These are phyloP conservation scores for Phoenoteleia sp. DNA, from an alignment of 2,888 invertebrate genomes.

Conservation along the genomic window DNA sequence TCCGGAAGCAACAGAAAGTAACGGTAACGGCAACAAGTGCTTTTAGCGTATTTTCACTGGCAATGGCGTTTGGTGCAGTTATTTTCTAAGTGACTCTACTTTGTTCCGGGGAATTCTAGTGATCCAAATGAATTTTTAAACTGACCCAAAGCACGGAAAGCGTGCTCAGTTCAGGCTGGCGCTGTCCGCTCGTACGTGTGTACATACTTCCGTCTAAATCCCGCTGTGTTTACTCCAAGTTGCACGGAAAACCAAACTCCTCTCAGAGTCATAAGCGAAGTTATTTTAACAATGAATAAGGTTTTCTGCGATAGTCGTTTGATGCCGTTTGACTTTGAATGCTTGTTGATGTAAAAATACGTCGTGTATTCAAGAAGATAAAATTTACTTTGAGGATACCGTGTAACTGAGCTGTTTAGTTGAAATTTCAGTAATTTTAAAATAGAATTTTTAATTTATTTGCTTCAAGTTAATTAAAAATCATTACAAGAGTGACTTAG, in stretches of 20 bases:
- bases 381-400: too few species aligned
- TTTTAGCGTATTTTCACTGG: constrained; percentile 79
- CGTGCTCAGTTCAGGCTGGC: neutral
- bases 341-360: neutral
- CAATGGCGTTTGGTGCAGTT: constrained; percentile 58
- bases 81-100: constrained; percentile 58
- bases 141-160: constrained; percentile 29
- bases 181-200: neutral
- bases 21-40: constrained; percentile 83
- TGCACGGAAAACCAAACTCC: constrained; percentile 23
- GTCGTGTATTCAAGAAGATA: too few species aligned
- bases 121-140: constrained; percentile 67
- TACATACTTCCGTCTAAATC: constrained; percentile 2
- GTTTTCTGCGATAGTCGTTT: constrained; percentile 29
- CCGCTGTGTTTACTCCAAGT: neutral
- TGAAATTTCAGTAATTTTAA: too few species aligned
- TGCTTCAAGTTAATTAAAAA: too few species aligned
- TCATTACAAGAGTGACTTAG: too few species aligned
- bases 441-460: too few species aligned
- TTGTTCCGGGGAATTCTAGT: constrained; percentile 44
- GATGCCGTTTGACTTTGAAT: neutral
- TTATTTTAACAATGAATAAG: constrained; percentile 28
- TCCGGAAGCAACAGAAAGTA: constrained; percentile 69
- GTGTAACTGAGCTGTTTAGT: too few species aligned
- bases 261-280: constrained; percentile 27